phyloP scores from a whole-genome alignment of 1,140 invertebrate genomes.

The Paramacrobiotus metropolitanus region DNA sequence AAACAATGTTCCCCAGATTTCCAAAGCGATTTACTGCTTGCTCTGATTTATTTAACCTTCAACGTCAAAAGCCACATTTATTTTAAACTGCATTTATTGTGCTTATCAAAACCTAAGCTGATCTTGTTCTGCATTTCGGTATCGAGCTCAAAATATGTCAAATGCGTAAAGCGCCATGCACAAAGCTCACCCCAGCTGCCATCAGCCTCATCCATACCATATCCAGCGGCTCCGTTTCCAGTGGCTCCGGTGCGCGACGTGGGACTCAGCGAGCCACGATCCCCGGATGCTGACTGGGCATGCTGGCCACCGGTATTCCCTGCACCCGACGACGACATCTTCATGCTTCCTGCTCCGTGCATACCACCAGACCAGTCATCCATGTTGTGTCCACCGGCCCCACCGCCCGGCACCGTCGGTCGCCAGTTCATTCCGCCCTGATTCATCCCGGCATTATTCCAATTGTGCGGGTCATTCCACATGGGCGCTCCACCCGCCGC shows the following conservation, averaged over 20 bases:
- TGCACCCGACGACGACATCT: background rate
- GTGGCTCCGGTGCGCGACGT: no score
- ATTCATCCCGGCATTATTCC: background rate
- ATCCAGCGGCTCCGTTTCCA: background rate
- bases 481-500: background rate
- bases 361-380: background rate
- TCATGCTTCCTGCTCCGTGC: no score
- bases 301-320: background rate
- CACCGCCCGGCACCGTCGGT: background rate
- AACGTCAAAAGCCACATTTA: background rate
- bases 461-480: background rate
- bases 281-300: background rate
- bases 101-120: background rate
- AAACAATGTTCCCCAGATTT: no score
- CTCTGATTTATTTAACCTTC: background rate
- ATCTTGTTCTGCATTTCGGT: no score
- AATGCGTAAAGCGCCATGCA: no score
- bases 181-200: background rate
- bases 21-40: no score
- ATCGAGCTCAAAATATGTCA: no score
- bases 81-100: background rate
- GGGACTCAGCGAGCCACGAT: no score
- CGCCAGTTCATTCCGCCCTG: background rate
- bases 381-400: background rate
- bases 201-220: background rate